phyloP scores from a whole-genome alignment of 2,888 invertebrate genomes.

The Drosophila infuscata region DNA sequence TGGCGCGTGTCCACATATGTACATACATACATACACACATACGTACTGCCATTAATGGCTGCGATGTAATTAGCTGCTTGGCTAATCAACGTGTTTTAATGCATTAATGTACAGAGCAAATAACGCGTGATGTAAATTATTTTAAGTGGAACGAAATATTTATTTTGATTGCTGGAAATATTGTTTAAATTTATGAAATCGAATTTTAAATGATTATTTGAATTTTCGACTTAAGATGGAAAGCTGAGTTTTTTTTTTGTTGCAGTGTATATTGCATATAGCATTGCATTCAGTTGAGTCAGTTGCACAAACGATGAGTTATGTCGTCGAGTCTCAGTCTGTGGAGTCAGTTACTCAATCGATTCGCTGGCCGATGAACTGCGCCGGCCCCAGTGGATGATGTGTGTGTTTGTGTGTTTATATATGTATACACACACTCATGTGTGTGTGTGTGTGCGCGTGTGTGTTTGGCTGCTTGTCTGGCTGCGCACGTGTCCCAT shows the following conservation, averaged over 20 bases:
- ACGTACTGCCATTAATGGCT: neutral
- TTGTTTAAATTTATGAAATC: too few species aligned
- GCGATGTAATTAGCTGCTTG: slow-evolving; percentile 44
- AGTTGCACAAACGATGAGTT: slow-evolving; percentile 25
- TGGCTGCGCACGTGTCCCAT: slow-evolving; percentile 59
- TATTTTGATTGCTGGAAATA: neutral
- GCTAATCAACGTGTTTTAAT: slow-evolving; percentile 29
- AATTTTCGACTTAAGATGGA: neutral
- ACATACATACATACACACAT: neutral
- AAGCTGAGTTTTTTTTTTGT: neutral
- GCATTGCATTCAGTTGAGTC: slow-evolving; percentile 19
- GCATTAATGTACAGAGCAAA: neutral
- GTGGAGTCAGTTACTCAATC: slow-evolving; percentile 54
- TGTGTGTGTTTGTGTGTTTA: slow-evolving; percentile 19
- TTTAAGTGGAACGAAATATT: neutral
- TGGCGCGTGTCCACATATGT: slow-evolving; percentile 19
- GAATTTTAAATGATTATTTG: too few species aligned
- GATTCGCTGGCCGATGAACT: slow-evolving; percentile 70
- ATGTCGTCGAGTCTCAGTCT: slow-evolving; percentile 18
- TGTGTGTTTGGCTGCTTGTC: slow-evolving; percentile 15
- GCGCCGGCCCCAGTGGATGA: slow-evolving; percentile 60
- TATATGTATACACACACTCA: neutral
- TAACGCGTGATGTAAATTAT: neutral
- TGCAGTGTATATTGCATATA: slow-evolving; percentile 8
- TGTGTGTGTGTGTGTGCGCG: slow-evolving; percentile 16